phyloP scores from a whole-genome alignment of 2,888 invertebrate genomes.

The Melieria omissa region DNA sequence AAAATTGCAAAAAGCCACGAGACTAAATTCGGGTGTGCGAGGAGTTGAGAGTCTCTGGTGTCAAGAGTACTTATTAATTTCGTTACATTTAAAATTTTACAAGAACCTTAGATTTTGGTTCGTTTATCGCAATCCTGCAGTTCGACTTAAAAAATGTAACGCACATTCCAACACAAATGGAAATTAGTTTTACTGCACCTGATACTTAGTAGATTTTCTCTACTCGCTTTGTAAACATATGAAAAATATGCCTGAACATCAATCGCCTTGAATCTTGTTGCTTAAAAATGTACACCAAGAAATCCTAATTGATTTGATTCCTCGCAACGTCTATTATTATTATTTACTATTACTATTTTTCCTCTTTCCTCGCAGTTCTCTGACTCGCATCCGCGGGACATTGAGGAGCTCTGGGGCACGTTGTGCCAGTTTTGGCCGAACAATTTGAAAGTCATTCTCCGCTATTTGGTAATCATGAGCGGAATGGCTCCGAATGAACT shows the following conservation, averaged over 20 bases:
- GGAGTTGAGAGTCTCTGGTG: neutral
- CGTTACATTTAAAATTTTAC: neutral
- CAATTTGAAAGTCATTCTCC: conserved; percentile 95
- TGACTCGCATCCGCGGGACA: conserved; percentile 94
- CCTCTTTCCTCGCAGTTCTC: conserved; percentile 76
- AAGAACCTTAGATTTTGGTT: neutral
- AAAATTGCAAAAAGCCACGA: too few species aligned
- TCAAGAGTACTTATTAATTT: neutral
- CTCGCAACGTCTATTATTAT: neutral
- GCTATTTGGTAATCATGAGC: conserved; percentile 95
- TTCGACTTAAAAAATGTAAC: too few species aligned
- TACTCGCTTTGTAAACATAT: too few species aligned
- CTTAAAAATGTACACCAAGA: neutral
- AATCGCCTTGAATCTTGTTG: neutral
- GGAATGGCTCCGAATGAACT: conserved; percentile 97
- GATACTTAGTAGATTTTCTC: too few species aligned
- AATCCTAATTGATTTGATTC: too few species aligned
- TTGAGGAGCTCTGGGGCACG: conserved; percentile 96
- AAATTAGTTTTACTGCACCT: too few species aligned
- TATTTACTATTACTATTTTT: conserved; percentile 7
- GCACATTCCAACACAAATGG: too few species aligned
- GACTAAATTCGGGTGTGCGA: neutral
- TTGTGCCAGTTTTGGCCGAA: conserved; percentile 96
- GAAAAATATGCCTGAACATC: too few species aligned
- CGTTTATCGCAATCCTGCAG: too few species aligned